Evolutionary conservation across 1,140 invertebrate genomes (phyloP), one percentile per base, ranked within the genome.

Genomic region (Ruditapes philippinarum): DNA sequence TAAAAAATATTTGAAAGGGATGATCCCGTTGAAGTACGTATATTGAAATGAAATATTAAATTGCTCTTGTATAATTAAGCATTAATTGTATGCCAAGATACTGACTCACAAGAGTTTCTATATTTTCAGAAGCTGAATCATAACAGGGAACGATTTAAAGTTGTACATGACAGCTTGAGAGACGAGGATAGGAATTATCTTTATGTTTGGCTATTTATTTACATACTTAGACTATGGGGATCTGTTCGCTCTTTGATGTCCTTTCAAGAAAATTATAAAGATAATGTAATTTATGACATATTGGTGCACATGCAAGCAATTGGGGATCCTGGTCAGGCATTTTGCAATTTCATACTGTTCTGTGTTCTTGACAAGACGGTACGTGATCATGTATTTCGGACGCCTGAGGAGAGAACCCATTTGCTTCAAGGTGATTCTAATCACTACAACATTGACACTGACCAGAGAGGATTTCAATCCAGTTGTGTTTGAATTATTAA

Each of bases 331-430:
- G 28, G 31, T 12, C 79, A 81, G 54, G 79, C 79, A 5, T 60
- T 81, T 62, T 81, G 51, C 25, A 81, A 81, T 22, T 81, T 22
- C 22, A 81, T 81, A 36, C 57, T 81, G 36, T 81, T 81, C 25
- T 33, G 51, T 28, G 22, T 81, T 25, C 57, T 81, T 36, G 79
- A 81, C 36, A 14, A 38, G 4, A 60, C 51, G 31, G 57, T 81
- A n/a, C n/a, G n/a, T n/a, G n/a, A n/a, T n/a, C n/a, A n/a, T n/a
- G n/a, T n/a, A n/a, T n/a, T n/a, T n/a, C n/a, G n/a, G n/a, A n/a
- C n/a, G n/a, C n/a, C n/a, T n/a, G n/a, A n/a, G n/a, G n/a, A n/a
- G n/a, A n/a, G n/a, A n/a, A n/a, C n/a, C n/a, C n/a, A n/a, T n/a
- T n/a, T n/a, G n/a, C n/a, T n/a, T n/a, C n/a, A n/a, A n/a, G n/a